Base-by-base conservation (phyloP, 2,888 invertebrate species). In the Mactromeris polynyma region DNA sequence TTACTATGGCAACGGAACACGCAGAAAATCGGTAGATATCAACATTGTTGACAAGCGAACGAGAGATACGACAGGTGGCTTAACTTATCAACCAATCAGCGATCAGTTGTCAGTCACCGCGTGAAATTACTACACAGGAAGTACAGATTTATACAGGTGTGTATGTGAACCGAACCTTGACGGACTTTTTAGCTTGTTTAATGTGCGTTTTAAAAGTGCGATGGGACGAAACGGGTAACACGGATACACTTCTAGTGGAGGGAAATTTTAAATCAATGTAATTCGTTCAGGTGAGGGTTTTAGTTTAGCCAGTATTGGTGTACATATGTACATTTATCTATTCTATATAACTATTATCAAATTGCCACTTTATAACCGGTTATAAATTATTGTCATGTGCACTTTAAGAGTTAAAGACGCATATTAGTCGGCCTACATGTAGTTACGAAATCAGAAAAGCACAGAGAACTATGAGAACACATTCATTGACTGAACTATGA, bases 21-120 rank as follows among this genome's bases (percentile, higher is more conserved):
- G 58, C 58, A 64, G 58, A 64, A 64, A 64, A 64, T 64, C 58
- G 58, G 58, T 64, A 64, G 58, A 64, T 64, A 64, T 9, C 26
- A 64, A 64, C 58, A 64, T 64, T 64, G 58, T 64, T 64, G 58
- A 64, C 58, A 64, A 64, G n/a, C 26, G 58, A 26, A 64, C 4
- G n/a, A 64, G 58, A 64, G 26, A 3, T 26, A 9, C 21, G 58
- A 26, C 58, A 64, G 58, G 58, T 64, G 58, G 26, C 26, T n/a
- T 26, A 26, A 26, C 6, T 64, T 64, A 64, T 64, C 58, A 64
- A 11, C 58, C 58, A 64, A 64, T 64, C 58, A 64, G 58, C 26
- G n/a, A 11, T 26, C 26, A 64, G 26, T 26, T 64, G 6, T 64
- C 26, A n/a, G 58, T 64, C 58, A 64, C 58, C 58, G 58, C 58